Conservation (phyloP, 2,797 vertebrate species). For the Acrocephalus scirpaceus region DNA sequence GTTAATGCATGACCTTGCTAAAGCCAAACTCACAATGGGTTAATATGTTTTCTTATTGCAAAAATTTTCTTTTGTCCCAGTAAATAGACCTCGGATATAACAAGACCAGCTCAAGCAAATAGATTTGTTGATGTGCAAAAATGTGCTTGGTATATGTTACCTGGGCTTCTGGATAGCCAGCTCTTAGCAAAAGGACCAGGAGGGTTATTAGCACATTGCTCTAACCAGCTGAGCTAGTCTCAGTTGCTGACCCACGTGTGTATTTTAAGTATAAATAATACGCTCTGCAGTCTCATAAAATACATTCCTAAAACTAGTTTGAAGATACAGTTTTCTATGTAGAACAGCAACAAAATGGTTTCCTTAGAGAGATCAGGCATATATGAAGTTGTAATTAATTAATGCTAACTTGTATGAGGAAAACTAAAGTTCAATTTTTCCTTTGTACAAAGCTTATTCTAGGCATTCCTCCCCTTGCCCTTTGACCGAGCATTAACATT, state of each 20-base stretch:
- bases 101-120: background rate
- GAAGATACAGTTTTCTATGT: background rate
- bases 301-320: background rate
- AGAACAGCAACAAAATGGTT: background rate
- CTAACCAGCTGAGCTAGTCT: background rate
- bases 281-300: background rate
- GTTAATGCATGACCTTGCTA: background rate
- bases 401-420: background rate
- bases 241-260: background rate
- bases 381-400: background rate
- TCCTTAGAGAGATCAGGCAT: background rate
- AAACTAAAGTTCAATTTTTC: background rate
- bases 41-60: background rate
- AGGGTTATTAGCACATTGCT: background rate
- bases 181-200: background rate
- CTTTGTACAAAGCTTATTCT: background rate
- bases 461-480: background rate
- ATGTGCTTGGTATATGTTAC: background rate
- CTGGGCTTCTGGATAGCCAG: background rate
- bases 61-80: background rate
- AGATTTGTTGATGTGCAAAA: background rate
- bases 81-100: background rate
- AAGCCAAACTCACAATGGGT: background rate
- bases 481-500: background rate
- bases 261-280: background rate